Base-by-base conservation (phyloP, 2,113 vertebrate species). In the Stictonetta naevosa region DNA sequence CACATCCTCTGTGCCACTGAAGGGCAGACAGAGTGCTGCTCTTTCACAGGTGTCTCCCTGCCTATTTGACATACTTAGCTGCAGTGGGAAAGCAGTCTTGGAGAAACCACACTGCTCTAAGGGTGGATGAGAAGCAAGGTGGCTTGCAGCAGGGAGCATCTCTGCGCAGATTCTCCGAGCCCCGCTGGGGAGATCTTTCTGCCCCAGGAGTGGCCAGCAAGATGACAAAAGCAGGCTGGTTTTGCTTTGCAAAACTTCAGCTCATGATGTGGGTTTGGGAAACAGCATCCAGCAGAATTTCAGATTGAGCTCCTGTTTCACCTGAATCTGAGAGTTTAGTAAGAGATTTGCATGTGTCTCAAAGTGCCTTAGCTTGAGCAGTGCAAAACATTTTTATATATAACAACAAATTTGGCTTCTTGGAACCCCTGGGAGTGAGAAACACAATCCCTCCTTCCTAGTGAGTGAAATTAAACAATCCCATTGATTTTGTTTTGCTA, bases 121-220 rank as follows among this genome's bases (percentile, higher is more conserved):
- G 36, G n/a, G 34, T 62, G 44, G n/a, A 77, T 77, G 13, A 59
- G 44, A 33, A 9, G 22, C 1, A 3, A 48, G 23, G 29, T 15
- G 29, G 16, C 20, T 68, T 33, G 62, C 22, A 71, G 29, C 25
- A 21, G 56, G 46, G 20, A 79, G 8, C 11, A 82, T 48, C 42
- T 73, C 67, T 66, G 76, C 34, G 42, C 18, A 42, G 31, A 21
- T 74, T 48, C 58, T 34, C 44, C 21, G 28, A 23, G 19, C 16
- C 44, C 17, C 23, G 4, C n/a, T 3, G 4, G 8, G 36, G 11
- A 33, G 14, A 21, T 55, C 6, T 8, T 64, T 22, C n/a, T 64
- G 28, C 13, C 18, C 10, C 0, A 1, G 42, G 28, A 8, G 34
- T 13, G 77, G 42, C 10, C 3, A 63, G 5, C 0, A 7, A 71